phyloP scores from a whole-genome alignment of 2,113 vertebrate genomes.

The Panurus biarmicus region DNA sequence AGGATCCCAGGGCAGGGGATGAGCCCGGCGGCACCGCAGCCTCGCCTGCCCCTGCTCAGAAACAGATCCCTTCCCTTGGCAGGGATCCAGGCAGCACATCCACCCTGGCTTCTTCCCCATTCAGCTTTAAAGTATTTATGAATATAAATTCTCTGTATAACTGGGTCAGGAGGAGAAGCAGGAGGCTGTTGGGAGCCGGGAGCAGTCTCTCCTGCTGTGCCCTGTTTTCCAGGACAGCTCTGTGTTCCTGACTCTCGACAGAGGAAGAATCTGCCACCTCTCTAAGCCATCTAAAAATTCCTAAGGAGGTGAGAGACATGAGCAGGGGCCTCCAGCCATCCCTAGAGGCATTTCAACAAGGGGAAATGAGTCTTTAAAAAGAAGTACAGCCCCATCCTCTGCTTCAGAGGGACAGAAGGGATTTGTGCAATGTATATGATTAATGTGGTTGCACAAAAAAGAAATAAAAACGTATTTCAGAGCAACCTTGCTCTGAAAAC shows the following conservation, averaged over 20 bases:
- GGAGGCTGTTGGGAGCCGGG: background rate
- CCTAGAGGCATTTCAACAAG: background rate
- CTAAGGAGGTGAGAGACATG: background rate
- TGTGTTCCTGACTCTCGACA: rapidly evolving
- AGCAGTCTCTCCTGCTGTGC: background rate
- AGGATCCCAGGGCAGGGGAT: background rate
- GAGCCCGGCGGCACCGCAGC: background rate
- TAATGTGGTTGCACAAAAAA: background rate
- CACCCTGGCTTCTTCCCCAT: background rate
- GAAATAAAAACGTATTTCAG: background rate
- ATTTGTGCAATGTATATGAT: background rate
- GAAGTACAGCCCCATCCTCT: background rate
- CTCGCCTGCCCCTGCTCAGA: background rate
- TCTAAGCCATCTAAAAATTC: conserved; percentile 11
- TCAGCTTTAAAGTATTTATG: conserved; percentile 53
- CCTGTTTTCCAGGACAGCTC: conserved; percentile 7
- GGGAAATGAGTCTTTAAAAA: background rate
- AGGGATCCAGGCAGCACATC: conserved; percentile 11
- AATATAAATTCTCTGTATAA: conserved; percentile 36
- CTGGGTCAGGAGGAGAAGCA: conserved; percentile 42
- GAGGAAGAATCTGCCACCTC: background rate
- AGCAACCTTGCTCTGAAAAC: background rate
- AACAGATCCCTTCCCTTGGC: conserved; percentile 46
- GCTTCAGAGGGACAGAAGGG: background rate
- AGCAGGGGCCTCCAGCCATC: background rate